Conservation (phyloP, 2,113 vertebrate species). For the Poeciliopsis retropinna region DNA sequence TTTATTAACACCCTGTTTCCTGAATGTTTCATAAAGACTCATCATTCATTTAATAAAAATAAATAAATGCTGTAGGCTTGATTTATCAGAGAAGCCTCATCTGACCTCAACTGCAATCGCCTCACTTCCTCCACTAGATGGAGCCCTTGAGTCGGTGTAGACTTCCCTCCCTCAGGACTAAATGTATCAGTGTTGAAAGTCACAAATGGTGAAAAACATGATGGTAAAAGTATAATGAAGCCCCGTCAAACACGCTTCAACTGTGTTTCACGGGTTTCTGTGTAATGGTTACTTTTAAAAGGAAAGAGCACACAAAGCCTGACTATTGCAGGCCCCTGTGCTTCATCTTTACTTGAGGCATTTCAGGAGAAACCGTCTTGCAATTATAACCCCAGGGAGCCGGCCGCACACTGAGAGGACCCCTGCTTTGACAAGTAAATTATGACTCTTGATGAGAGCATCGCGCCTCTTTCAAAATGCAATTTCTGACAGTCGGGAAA, state of each 20-base stretch:
- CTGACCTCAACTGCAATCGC: conserved; percentile 5
- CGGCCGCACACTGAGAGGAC: conserved; percentile 65
- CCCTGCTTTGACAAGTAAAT: conserved; percentile 80
- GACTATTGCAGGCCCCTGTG: conserved; percentile 45
- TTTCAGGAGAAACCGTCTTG: conserved; percentile 64
- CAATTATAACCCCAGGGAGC: conserved; percentile 72
- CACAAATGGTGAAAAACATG: conserved; percentile 49
- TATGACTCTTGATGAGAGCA: conserved; percentile 76
- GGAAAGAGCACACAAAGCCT: conserved; percentile 60
- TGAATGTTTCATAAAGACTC: conserved; percentile 14
- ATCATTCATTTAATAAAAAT: conserved; percentile 4
- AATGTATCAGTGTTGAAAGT: conserved; percentile 47
- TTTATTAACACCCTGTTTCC: conserved; percentile 4
- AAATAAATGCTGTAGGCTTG: neutral
- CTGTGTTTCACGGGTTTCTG: conserved; percentile 58
- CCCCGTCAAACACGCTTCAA: conserved; percentile 43
- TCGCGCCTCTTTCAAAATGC: conserved; percentile 68
- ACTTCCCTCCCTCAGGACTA: neutral
- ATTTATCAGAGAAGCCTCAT: conserved; percentile 4
- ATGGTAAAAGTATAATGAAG: conserved; percentile 62
- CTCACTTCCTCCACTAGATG: conserved; percentile 61
- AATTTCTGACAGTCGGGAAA: conserved; percentile 73
- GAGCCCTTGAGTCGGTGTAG: conserved; percentile 58
- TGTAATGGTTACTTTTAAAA: conserved; percentile 66
- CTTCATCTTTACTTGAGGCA: conserved; percentile 68